Percentiles rank a stretch among this genome's conserved stretches.
phyloP scores from a whole-genome alignment of 2,888 invertebrate species.

The Campoletis raptor region DNA sequence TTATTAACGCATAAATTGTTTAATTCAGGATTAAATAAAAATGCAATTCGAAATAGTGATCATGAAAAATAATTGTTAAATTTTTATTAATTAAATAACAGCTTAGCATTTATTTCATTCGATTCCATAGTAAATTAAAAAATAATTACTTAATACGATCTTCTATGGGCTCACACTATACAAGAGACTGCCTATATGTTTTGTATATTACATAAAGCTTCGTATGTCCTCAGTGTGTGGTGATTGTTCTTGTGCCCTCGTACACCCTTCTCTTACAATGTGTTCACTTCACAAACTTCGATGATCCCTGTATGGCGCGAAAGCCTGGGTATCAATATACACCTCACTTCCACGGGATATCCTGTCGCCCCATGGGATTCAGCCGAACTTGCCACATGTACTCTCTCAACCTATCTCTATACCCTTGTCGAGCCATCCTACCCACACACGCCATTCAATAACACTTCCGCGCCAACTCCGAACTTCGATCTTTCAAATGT shows the following conservation, averaged over 20 bases:
- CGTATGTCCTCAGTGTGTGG: constrained; percentile 54
- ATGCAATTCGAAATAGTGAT: background rate
- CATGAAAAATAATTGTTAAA: background rate
- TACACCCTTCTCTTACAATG: constrained; percentile 44
- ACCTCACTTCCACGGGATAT: constrained; percentile 76
- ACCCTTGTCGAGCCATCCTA: constrained; percentile 18
- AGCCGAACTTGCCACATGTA: constrained; percentile 57
- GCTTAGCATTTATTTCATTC: background rate
- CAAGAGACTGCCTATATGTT: background rate
- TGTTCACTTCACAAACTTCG: constrained; percentile 63
- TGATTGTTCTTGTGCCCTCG: constrained; percentile 50
- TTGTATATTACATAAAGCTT: constrained; percentile 26
- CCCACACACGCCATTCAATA: constrained; percentile 50
- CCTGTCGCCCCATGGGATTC: constrained; percentile 73
- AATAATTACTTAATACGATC: background rate
- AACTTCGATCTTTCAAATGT: constrained; percentile 30
- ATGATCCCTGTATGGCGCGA: constrained; percentile 63
- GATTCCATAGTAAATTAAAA: background rate
- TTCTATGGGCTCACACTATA: background rate
- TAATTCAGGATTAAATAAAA: background rate
- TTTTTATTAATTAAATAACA: background rate
- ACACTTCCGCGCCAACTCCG: constrained; percentile 47
- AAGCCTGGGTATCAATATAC: constrained; percentile 58
- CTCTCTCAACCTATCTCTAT: constrained; percentile 34
- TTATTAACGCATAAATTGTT: background rate